These are phyloP conservation scores for Luehdorfia chinensis DNA, from an alignment of 1,140 invertebrate genomes.

Conservation along the genomic window DNA sequence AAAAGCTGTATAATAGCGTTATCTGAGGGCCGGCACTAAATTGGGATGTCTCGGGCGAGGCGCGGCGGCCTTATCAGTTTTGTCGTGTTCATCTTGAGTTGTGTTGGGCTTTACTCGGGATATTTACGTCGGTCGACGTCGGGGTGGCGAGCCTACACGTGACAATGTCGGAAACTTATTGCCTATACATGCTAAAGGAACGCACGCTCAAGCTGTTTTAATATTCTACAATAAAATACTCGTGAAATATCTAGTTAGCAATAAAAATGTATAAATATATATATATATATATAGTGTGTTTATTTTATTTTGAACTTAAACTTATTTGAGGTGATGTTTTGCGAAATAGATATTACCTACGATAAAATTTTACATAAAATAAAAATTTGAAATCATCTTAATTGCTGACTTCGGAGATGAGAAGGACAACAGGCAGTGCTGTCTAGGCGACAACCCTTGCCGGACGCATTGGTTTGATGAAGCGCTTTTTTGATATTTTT, in stretches of 20 bases:
- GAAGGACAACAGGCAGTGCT: too few species aligned
- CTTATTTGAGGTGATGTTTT: too few species aligned
- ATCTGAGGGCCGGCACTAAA: conserved; percentile 70
- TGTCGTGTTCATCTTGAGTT: conserved; percentile 76
- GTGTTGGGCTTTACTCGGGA: conserved; percentile 73
- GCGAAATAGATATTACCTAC: too few species aligned
- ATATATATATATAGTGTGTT: too few species aligned
- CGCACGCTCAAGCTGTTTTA: conserved; percentile 34
- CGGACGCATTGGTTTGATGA: conserved; percentile 69
- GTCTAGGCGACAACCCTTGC: conserved; percentile 63
- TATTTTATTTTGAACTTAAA: too few species aligned
- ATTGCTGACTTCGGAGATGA: too few species aligned
- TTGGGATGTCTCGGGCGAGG: conserved; percentile 70
- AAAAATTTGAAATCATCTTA: too few species aligned
- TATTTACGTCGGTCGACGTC: conserved; percentile 62
- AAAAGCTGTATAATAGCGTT: conserved; percentile 76
- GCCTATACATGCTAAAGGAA: conserved; percentile 36
- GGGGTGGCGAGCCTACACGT: conserved; percentile 65
- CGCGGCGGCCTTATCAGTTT: conserved; percentile 69
- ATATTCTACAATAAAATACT: conserved; percentile 32
- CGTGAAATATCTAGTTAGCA: neutral
- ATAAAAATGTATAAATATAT: too few species aligned
- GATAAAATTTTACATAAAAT: conserved; percentile 10
- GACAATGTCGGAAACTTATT: conserved; percentile 69
- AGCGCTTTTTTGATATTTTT: conserved; percentile 69